These are phyloP conservation scores for Spicauda simplicius DNA, from an alignment of 2,888 invertebrate species.

Conservation along the genomic window DNA sequence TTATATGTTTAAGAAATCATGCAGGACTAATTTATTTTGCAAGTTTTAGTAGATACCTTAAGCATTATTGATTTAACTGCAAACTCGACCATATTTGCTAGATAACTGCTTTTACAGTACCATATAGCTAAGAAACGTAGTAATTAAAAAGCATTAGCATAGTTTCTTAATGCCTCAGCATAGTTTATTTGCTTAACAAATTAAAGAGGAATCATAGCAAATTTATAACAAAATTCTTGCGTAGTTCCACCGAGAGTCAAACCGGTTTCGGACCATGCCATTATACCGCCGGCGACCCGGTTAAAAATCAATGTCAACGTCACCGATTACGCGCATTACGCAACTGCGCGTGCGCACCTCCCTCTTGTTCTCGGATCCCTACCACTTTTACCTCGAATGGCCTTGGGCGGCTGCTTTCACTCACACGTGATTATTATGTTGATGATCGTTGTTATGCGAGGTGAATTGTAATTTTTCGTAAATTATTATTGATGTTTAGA, in stretches of 20 bases:
- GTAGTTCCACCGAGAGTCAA: not conserved
- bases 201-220: not conserved
- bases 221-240: not conserved
- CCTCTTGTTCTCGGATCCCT: constrained; percentile 33
- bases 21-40: no score
- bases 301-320: constrained; percentile 57
- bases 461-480: not conserved
- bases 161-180: no score
- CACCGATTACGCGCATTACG: constrained; percentile 48
- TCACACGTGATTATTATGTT: constrained; percentile 21
- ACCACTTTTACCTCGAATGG: constrained; percentile 41
- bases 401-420: constrained; percentile 58
- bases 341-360: constrained; percentile 60
- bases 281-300: constrained; percentile 12
- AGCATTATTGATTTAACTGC: no score
- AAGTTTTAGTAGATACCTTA: no score
- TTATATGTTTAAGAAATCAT: no score
- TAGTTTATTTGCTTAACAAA: no score
- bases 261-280: constrained; percentile 13
- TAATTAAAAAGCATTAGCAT: no score
- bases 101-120: no score
- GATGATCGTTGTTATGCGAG: not conserved
- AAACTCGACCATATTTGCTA: no score
- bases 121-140: no score
- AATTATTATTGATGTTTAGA: not conserved